Conservation (phyloP, 2,888 invertebrate species). For the Dichetophora obliterata region DNA sequence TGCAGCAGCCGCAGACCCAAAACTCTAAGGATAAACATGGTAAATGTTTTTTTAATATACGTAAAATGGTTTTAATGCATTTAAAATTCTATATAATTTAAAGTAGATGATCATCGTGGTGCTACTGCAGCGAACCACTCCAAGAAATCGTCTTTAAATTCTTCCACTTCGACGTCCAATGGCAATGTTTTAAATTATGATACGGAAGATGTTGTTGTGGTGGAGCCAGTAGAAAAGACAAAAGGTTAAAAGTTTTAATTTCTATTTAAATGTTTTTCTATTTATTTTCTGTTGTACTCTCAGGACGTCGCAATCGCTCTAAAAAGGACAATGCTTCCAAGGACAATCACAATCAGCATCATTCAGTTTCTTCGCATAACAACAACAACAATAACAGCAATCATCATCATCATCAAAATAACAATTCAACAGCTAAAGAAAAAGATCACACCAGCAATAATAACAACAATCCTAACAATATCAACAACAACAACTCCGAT, state of each 20-base stretch:
- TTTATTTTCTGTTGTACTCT: background rate
- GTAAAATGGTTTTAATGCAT: background rate
- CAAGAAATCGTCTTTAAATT: slow-evolving; percentile 43
- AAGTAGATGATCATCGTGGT: slow-evolving; percentile 46
- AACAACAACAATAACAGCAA: slow-evolving; percentile 45
- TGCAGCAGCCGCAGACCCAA: slow-evolving; percentile 55
- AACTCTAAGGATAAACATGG: slow-evolving; percentile 58
- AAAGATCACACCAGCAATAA: slow-evolving; percentile 42
- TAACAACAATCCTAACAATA: slow-evolving; percentile 44
- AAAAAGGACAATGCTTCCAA: slow-evolving; percentile 67
- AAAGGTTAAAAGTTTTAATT: slow-evolving; percentile 56
- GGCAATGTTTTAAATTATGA: slow-evolving; percentile 65
- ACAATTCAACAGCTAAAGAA: slow-evolving; percentile 20
- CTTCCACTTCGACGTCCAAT: slow-evolving; percentile 54
- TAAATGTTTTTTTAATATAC: background rate
- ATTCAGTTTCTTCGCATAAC: slow-evolving; percentile 50
- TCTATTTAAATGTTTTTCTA: background rate
- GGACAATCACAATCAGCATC: slow-evolving; percentile 67
- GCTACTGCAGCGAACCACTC: slow-evolving; percentile 48
- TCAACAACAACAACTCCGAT: slow-evolving; percentile 46
- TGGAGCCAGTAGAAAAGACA: slow-evolving; percentile 63
- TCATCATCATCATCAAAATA: slow-evolving; percentile 46
- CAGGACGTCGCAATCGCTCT: slow-evolving; percentile 68
- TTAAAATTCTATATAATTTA: too few relatives aligned
- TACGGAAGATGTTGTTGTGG: slow-evolving; percentile 59